phyloP scores from a whole-genome alignment of 1,140 invertebrate genomes.

The Neodiprion lecontei region DNA sequence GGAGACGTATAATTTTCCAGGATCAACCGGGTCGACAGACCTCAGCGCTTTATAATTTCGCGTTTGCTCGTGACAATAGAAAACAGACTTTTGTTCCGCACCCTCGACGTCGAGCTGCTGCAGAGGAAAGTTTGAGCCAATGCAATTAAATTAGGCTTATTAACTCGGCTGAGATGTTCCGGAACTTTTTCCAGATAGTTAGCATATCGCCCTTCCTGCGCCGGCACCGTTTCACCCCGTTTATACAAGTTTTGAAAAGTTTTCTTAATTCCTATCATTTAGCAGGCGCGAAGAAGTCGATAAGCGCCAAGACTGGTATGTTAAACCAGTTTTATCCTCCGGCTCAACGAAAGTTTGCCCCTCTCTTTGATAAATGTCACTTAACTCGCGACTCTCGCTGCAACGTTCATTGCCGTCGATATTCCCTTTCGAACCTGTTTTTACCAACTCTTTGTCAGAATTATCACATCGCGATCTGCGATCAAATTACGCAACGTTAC shows the following conservation, averaged over 20 bases:
- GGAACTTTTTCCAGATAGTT: not conserved
- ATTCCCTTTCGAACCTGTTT: too few species aligned
- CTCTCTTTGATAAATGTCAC: too few species aligned
- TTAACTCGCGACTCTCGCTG: too few species aligned
- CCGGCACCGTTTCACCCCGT: not conserved
- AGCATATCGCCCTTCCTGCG: not conserved
- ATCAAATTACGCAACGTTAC: too few species aligned
- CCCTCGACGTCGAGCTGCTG: not conserved
- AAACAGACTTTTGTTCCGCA: not conserved
- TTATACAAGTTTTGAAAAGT: constrained; percentile 1
- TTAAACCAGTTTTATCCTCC: too few species aligned
- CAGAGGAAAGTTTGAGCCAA: not conserved
- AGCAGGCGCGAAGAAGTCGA: not conserved
- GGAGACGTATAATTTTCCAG: too few species aligned
- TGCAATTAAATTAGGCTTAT: constrained; percentile 10
- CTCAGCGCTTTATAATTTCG: not conserved
- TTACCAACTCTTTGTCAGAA: too few species aligned
- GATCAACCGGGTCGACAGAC: not conserved
- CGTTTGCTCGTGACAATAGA: constrained; percentile 3
- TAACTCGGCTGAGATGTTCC: not conserved
- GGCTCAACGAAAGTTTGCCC: too few species aligned
- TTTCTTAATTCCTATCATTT: constrained; percentile 9
- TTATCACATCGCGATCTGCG: too few species aligned
- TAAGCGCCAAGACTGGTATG: not conserved
- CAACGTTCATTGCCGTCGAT: too few species aligned